Evolutionary conservation across 2,113 vertebrate species (phyloP), one percentile per base, ranked within the genome.

Genomic region (Calyptomena viridis): DNA sequence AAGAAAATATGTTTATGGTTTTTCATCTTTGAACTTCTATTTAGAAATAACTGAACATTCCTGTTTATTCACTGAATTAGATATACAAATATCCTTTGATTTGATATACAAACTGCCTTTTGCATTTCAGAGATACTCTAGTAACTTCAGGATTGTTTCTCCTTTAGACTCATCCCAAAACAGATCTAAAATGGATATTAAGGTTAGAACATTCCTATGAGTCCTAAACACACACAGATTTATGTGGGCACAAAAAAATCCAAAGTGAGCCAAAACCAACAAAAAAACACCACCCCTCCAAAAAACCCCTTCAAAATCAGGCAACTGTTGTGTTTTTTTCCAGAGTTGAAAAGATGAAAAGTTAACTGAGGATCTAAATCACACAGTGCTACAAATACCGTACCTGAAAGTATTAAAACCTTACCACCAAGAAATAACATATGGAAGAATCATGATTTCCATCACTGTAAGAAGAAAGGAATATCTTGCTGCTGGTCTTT

Each of bases 261-360:
- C 14, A 30, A 28, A 5, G 12, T 24, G 68, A 69, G 19, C 46
- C 19, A 21, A 23, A 59, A 37, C 17, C 37, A 62, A 39, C 18
- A 11, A 28, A 60, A 25, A 24, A 37, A 27, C 39, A n/a, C 25
- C 46, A 27, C 0, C 5, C 22, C 5, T 2, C 8, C 37, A 62
- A 39, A 37, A 37, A 40, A 17, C 0, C 4, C 25, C 7, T 27
- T 2, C 25, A 28, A 62, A 62, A 17, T 17, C 20, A 44, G 0
- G 1, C 5, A 81, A 21, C 21, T 62, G 5, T 23, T 28, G 10
- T 27, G 15, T 7, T 50, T 44, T 44, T 80, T 76, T 64, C 44
- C 18, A 73, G 39, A 91, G 37, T 0, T 25, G 18, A 64, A 68
- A 52, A 66, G 19, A 46, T 49, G 11, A 69, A 39, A 87, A 76